Base-by-base conservation (phyloP, 2,797 vertebrate species). In the Xerus rutilus region DNA sequence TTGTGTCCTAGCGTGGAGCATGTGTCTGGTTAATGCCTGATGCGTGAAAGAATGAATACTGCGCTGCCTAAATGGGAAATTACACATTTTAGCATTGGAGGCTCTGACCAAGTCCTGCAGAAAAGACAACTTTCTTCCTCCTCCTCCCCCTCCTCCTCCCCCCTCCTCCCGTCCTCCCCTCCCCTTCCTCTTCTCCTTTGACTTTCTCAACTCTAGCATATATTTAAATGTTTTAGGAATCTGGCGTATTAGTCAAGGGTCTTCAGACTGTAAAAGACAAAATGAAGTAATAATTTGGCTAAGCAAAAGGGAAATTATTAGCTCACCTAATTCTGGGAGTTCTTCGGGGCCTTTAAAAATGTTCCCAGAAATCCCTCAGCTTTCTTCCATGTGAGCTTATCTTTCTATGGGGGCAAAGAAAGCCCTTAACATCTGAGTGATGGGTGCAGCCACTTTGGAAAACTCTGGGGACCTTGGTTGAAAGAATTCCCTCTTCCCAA, bases 301-400 rank as follows among this genome's bases (percentile, higher is more conserved):
- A 57, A 86, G 54, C 9, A 23, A 43, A 86, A 18, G 17, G 59
- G 54, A 45, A 49, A n/a, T 10, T 28, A 23, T 76, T 21, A 77
- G 12, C 64, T 64, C 9, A 67, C 43, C 15, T 2, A 13, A 30
- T 84, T 72, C 81, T 62, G 30, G 59, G 4, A 21, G 11, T 49
- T 86, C 47, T 62, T 92, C 15, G 49, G 43, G 69, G 13, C 7
- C 67, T 97, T 79, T 83, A 52, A 77, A 94, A 47, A 57, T 18
- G 11, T 59, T 28, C 8, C n/a, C 49, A 69, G 78, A 52, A 47
- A 17, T 32, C 35, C 47, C 39, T 5, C 14, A 13, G 20, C 30
- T 93, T 21, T 65, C 39, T 30, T 78, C 49, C 39, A 1, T 0
- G 3, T 30, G 88, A 76, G 23, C 57, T 69, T 7, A 45, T 47